Percentiles rank a stretch among this genome's conserved stretches.
These are phyloP conservation scores for Picathartes gymnocephalus DNA, from an alignment of 2,113 vertebrate genomes.

Conservation along the genomic window DNA sequence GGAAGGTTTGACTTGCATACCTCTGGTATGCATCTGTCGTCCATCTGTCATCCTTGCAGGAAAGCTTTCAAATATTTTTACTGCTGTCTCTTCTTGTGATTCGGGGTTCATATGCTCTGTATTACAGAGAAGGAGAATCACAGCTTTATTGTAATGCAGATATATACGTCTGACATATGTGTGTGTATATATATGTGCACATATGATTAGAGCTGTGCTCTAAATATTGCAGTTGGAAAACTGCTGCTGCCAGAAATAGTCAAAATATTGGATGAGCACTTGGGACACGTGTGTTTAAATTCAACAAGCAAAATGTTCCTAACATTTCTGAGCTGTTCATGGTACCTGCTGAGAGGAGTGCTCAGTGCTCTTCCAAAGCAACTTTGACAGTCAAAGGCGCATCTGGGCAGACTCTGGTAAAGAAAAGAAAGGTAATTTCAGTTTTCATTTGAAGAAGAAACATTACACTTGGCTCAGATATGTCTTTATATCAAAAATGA, in stretches of 20 bases:
- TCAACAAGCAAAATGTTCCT: background rate
- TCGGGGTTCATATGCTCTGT: background rate
- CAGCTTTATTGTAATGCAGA: background rate
- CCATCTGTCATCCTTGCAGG: constrained; percentile 2
- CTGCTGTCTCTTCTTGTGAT: background rate
- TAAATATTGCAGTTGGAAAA: background rate
- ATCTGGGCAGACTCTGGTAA: background rate
- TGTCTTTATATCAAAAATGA: background rate
- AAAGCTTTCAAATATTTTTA: constrained; percentile 9
- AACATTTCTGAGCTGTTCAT: background rate
- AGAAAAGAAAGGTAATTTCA: background rate
- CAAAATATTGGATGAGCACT: background rate
- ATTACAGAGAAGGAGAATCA: background rate
- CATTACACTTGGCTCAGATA: background rate
- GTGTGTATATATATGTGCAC: background rate
- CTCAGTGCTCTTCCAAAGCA: background rate
- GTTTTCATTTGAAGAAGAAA: background rate
- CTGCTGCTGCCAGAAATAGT: background rate
- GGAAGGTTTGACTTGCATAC: background rate
- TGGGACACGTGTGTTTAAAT: background rate
- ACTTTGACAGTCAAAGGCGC: background rate
- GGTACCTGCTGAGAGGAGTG: background rate
- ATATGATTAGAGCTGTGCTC: background rate
- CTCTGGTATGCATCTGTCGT: background rate
- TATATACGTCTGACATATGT: background rate